These are phyloP conservation scores for Sinocyclocheilus grahami DNA, from an alignment of 2,113 vertebrate species.

Conservation along the genomic window DNA sequence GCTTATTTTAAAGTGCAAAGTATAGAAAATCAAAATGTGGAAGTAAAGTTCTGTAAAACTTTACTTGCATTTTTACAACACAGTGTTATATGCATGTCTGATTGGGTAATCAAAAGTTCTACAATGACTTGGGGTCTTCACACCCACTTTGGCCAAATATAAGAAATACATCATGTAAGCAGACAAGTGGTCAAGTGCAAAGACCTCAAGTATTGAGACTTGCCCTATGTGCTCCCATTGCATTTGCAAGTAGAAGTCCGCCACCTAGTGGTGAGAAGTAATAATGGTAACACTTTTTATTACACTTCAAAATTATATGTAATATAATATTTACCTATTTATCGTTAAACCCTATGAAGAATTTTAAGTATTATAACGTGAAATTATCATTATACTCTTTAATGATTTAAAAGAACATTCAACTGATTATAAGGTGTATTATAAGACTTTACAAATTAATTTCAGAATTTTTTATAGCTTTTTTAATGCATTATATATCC, in stretches of 20 bases:
- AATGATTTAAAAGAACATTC: neutral
- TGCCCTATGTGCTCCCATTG: too few species aligned
- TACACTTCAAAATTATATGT: neutral
- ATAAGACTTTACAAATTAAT: neutral
- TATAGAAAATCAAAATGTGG: neutral
- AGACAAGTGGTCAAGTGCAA: too few species aligned
- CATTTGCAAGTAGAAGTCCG: too few species aligned
- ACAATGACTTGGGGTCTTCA: too few species aligned
- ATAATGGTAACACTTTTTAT: neutral
- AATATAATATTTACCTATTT: neutral
- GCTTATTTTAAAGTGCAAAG: neutral
- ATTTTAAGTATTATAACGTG: neutral
- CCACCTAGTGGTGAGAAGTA: neutral
- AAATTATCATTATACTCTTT: neutral
- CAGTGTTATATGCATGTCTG: too few species aligned
- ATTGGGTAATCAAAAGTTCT: too few species aligned
- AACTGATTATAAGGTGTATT: neutral
- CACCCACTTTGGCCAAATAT: neutral
- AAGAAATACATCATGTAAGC: too few species aligned
- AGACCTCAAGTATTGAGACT: too few species aligned
- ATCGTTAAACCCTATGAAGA: neutral
- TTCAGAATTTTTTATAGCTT: neutral
- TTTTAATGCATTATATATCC: neutral
- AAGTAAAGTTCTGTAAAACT: neutral
- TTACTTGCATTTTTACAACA: neutral